Base-by-base conservation (phyloP, 2,888 invertebrate species). In the Caenorhabditis plicata region DNA sequence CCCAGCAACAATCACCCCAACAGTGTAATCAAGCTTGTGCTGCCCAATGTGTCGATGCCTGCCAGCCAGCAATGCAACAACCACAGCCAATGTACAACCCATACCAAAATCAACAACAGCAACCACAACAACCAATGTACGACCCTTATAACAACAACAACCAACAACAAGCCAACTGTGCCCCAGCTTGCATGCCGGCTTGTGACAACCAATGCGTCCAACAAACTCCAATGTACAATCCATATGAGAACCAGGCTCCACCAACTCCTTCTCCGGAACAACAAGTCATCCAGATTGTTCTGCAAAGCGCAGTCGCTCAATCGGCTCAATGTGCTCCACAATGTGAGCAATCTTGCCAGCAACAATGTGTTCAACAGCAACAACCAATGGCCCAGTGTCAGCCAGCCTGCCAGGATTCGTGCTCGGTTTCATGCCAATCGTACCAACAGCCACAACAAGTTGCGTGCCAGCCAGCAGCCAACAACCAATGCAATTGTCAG, bases 291-390 rank as follows among this genome's bases (percentile, higher is more conserved):
- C 52, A 64, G 52, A 52, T 64, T 45, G 53, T 58, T 25, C 62
- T 68, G 49, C 62, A 62, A 39, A 47, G 57, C 33, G 47, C 58
- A 15, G 48, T 68, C 23, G 65, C 64, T 33, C 63, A 65, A 38
- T 63, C 63, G 15, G 13, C 56, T 23, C 63, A 66, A 33, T 69
- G 69, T 42, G 39, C 54, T 41, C 65, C 65, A 35, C 66, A 66
- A 55, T 69, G 69, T 51, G 57, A 69, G 44, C 54, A 56, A 35
- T 48, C 61, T 31, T 69, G 69, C 44, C 62, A 57, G 36, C 56
- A 62, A 39, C 65, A 69, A 41, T 68, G 64, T 33, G 60, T 60
- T 29, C 57, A 56, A 35, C 69, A 69, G 27, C 63, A 65, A 29
- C 69, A 69, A 51, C 64, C 69, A 27, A 50, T 53, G 22, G 35